A percentile compares a stretch with the other conserved stretches of the same genome.
Evolutionary conservation across 92 coral and sea anemone species (phyloP).

Genomic region (Epizoanthus scotinus): DNA sequence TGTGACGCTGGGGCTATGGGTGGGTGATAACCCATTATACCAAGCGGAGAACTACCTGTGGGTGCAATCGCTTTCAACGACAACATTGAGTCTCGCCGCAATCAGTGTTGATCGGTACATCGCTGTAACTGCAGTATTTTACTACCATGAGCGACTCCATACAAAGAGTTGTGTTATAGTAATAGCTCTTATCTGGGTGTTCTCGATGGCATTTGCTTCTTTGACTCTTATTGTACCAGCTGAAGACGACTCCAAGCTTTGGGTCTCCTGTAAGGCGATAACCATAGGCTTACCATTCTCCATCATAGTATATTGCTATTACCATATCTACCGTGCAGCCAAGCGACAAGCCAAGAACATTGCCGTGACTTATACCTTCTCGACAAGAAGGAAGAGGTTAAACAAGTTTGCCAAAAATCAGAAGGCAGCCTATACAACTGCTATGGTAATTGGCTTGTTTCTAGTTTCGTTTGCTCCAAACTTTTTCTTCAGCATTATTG

Average conservation of each 20-base stretch:
- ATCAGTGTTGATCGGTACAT: conserved; percentile 48
- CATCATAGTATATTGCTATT: conserved; percentile 47
- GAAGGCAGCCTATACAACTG: conserved; percentile 55
- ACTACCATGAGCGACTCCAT: conserved; percentile 32
- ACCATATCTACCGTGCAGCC: conserved; percentile 32
- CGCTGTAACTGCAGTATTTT: conserved; percentile 51
- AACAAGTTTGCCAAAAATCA: conserved; percentile 20
- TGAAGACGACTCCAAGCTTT: conserved; percentile 6
- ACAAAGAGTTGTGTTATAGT: conserved; percentile 24
- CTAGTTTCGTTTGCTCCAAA: conserved; percentile 52
- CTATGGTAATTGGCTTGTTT: conserved; percentile 51
- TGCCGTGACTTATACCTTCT: background rate
- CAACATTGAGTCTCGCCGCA: conserved; percentile 31
- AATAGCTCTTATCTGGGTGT: conserved; percentile 40
- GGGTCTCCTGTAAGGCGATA: conserved; percentile 30
- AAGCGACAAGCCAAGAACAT: conserved; percentile 25
- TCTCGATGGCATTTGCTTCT: conserved; percentile 43
- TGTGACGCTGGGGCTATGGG: conserved; percentile 34
- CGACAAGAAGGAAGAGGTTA: background rate
- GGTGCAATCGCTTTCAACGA: conserved; percentile 43
- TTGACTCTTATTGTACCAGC: conserved; percentile 20
- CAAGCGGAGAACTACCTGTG: conserved; percentile 46
- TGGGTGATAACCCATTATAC: conserved; percentile 23
- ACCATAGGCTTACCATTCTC: conserved; percentile 49
- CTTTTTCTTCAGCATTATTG: conserved; percentile 53